phyloP scores from a whole-genome alignment of 1,140 invertebrate genomes.

The Pectinophora gossypiella region DNA sequence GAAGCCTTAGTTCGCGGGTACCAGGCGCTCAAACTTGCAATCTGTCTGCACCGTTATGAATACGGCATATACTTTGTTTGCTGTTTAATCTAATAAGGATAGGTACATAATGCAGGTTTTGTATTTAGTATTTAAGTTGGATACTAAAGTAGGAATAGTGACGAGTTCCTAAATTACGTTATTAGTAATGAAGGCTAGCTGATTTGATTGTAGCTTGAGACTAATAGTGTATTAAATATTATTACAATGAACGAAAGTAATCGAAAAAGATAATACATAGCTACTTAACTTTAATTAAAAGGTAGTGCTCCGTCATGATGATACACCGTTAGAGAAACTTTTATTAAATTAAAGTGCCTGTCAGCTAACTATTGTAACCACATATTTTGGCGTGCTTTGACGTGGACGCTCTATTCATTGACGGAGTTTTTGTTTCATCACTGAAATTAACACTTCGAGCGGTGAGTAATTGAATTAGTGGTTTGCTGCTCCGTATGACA shows the following conservation, averaged over 20 bases:
- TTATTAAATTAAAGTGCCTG: slow-evolving; percentile 8
- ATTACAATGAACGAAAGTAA: too few species aligned
- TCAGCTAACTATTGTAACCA: slow-evolving; percentile 5
- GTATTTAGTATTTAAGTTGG: too few species aligned
- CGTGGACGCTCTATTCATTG: neutral
- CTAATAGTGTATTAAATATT: too few species aligned
- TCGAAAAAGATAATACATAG: too few species aligned
- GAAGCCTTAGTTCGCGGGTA: slow-evolving; percentile 1
- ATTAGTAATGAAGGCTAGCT: too few species aligned
- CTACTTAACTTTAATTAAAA: too few species aligned
- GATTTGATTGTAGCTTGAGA: too few species aligned
- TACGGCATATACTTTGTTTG: neutral
- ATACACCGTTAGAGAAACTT: slow-evolving; percentile 1
- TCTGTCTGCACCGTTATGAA: neutral
- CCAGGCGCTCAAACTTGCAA: neutral
- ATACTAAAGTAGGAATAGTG: too few species aligned
- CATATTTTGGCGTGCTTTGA: slow-evolving; percentile 15
- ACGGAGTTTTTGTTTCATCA: slow-evolving; percentile 23
- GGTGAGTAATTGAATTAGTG: slow-evolving; percentile 30
- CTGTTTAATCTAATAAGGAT: too few species aligned
- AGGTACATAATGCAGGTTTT: too few species aligned
- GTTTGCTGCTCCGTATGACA: slow-evolving; percentile 26
- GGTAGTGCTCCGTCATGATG: neutral
- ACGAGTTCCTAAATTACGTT: too few species aligned
- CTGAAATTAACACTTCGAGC: slow-evolving; percentile 21